Evolutionary conservation across 2,888 invertebrate genomes (phyloP), one percentile per base, ranked within the genome.

Genomic region (Meiosimyza decipiens): DNA sequence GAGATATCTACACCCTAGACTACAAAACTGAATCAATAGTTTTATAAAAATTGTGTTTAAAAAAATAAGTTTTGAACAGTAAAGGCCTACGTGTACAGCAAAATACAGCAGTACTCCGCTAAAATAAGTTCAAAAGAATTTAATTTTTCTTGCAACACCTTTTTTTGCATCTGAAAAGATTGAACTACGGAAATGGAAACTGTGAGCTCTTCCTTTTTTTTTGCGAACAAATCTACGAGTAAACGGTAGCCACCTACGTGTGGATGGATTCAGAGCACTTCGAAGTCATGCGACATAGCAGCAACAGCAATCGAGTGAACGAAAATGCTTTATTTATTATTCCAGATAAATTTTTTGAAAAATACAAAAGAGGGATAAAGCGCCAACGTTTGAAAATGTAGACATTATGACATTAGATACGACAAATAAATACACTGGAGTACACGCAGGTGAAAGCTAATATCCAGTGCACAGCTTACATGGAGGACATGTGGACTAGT

Each of bases 281-380:
- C 16, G 57, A 60, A 33, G 40, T 52, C 52, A 40, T 54, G 57
- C 33, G 62, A 40, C 63, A 63, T 50, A 63, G 63, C 52, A 28
- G 40, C 50, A 65, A 59, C 59, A 65, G 59, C 60, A 72, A 60
- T 67, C 67, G 52, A 67, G 66, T 66, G 62, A n/a, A 64, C 72
- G 52, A 51, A 66, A 67, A 67, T 65, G 63, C 67, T 68, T 62
- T 72, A 72, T 72, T 71, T 72, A 68, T 63, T 62, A 72, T 62
- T 62, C 55, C 18, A 47, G 57, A 63, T 55, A 71, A 63, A 55
- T 64, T 57, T 54, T 59, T n/a, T 7, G 51, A 22, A 13, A 49
- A 18, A 15, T 18, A 9, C 12, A 51, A 49, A n/a, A 12, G 64
- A 22, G 60, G n/a, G 40, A 13, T 33, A 60, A 7, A 47, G 15